Evolutionary conservation across 2,797 vertebrate genomes (phyloP), one percentile per base, ranked within the genome.

Genomic region (Leucoraja ocellata): DNA sequence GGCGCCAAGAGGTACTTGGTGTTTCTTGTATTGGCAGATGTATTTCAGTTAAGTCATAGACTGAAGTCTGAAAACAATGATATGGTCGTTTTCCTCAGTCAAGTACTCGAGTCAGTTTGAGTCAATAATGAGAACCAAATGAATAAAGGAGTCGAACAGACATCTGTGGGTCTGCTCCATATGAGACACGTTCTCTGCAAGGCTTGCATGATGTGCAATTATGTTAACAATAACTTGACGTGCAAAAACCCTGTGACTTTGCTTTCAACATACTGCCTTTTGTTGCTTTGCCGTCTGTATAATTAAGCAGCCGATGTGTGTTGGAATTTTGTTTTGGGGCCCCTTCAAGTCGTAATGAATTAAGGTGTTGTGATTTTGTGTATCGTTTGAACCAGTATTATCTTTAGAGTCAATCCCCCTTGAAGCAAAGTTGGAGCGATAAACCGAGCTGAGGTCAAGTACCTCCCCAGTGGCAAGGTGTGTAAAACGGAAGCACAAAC

Each of bases 91-190:
- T 96, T 95, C 96, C 95, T 96, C 96, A 96, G 96, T 97, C 96
- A 97, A 96, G 96, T 96, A 96, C 96, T 96, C 96, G 96, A 94
- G 96, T 97, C 94, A 94, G 96, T 95, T 95, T 96, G 94, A 95
- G 96, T 96, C 96, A 95, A 96, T 98, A 98, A 98, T 97, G 96
- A 97, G 97, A 98, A 97, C 96, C 97, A 96, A 97, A 98, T 97
- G 97, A 96, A 96, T 95, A 95, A 96, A 96, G 95, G 96, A 96
- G 95, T 94, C 95, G 93, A 94, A 95, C 96, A 96, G 95, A 96
- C 96, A 96, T 96, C 96, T 96, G 97, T 96, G 97, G 95, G 95
- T 97, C 95, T 97, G 97, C 96, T 96, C 96, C 94, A 1, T 96
- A 96, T 96, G 98, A 97, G 93, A 96, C 98, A 95, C 96, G 95